Evolutionary conservation across 2,888 invertebrate genomes (phyloP), one percentile per base, ranked within the genome.

Genomic region (Agrochola circellaris): DNA sequence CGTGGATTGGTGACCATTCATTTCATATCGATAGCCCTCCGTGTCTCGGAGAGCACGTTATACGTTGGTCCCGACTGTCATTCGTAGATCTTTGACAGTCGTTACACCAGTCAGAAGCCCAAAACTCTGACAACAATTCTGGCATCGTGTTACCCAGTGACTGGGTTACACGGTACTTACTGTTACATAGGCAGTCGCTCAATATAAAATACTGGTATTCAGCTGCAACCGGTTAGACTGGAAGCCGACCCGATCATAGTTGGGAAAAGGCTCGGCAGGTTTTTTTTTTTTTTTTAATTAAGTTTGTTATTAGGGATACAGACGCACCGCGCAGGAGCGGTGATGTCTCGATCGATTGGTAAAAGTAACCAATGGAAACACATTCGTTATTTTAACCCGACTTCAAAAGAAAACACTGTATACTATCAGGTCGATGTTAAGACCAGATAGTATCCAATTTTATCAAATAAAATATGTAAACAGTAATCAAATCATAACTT

Each of bases 401-500:
- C 1, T 23, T 67, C 30, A 23, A 67, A 30, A 45, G 20, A 67
- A 48, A 5, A 23, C 15, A 15, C 11, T 38, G n/a, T n/a, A n/a
- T n/a, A n/a, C n/a, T n/a, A n/a, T n/a, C n/a, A n/a, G n/a, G n/a
- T n/a, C n/a, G n/a, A n/a, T n/a, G n/a, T n/a, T n/a, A n/a, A n/a
- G n/a, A 38, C 13, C 20, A 2, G 2, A 26, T 26, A 8, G 7
- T 20, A 48, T 26, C 15, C 6, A 61, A 30, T 38, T 20, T 13
- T 38, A 26, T 38, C 5, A 20, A 48, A 67, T 23, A 30, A 67
- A 30, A n/a, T 51, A 34, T 61, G 4, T 58, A 60, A 60, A 11
- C 5, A 61, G 8, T 61, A 67, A 51, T 15, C 51, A 38, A 70
- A 75, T 23, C 6, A 0, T 6, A 58, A 90, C 91, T 78, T 88